These are phyloP conservation scores for Dasypogon diadema DNA, from an alignment of 2,888 invertebrate genomes.

Conservation along the genomic window DNA sequence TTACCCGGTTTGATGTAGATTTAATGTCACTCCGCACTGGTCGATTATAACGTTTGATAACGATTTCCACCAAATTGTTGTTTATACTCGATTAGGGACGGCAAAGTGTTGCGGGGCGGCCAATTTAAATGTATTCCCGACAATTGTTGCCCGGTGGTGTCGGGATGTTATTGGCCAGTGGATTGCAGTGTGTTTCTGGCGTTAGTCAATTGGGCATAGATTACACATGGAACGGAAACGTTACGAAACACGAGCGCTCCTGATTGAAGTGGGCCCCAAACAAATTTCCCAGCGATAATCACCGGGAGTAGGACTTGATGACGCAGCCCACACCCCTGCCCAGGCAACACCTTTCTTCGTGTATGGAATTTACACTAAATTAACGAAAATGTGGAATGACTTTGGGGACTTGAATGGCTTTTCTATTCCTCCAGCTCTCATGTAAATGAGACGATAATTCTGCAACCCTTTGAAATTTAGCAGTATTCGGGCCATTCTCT, in stretches of 20 bases:
- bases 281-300: slow-evolving; percentile 3
- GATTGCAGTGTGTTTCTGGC: slow-evolving; percentile 13
- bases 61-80: slow-evolving; percentile 48
- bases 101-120: slow-evolving; percentile 21
- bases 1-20: slow-evolving; percentile 49
- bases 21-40: slow-evolving; percentile 49
- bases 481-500: not conserved
- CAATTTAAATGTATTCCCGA: slow-evolving; percentile 38
- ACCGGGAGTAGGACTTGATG: not conserved
- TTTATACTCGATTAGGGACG: slow-evolving; percentile 44
- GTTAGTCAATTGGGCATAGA: slow-evolving; percentile 1
- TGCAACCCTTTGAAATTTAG: slow-evolving; percentile 35
- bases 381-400: slow-evolving; percentile 24
- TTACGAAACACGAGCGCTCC: not conserved
- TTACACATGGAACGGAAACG: not conserved
- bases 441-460: slow-evolving; percentile 41
- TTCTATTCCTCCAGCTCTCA: slow-evolving; percentile 9
- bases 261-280: slow-evolving; percentile 2
- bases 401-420: slow-evolving; percentile 1
- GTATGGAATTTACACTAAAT: slow-evolving; percentile 23
- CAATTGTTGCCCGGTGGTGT: slow-evolving; percentile 38
- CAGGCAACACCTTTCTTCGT: not conserved
- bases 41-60: slow-evolving; percentile 47
- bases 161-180: slow-evolving; percentile 13
- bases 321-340: not conserved